Evolutionary conservation across 1,140 invertebrate genomes (phyloP).

Genomic region (Cataglyphis hispanica): DNA sequence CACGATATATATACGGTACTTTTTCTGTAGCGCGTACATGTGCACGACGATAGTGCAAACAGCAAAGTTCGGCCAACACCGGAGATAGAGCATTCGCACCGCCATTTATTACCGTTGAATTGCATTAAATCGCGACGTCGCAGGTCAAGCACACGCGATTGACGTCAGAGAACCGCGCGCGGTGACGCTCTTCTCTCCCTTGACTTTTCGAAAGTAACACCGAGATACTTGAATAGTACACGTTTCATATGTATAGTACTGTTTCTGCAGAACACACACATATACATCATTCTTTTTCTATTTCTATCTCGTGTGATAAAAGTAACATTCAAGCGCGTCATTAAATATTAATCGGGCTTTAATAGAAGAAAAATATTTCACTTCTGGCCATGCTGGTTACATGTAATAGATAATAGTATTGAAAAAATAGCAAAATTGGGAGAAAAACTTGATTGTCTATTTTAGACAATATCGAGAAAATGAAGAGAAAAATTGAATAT

Average conservation of each 20-base stretch:
- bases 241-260: neutral
- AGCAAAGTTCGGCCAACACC: conserved; percentile 34
- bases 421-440: neutral
- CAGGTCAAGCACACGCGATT: conserved; percentile 55
- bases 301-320: neutral
- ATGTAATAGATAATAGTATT: neutral
- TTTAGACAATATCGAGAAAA: neutral
- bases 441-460: neutral
- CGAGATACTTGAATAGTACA: neutral
- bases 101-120: conserved; percentile 55
- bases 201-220: conserved; percentile 6
- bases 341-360: neutral
- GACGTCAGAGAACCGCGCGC: conserved; percentile 35
- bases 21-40: too few relatives aligned
- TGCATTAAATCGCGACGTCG: conserved; percentile 58
- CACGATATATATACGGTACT: neutral
- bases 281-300: too few relatives aligned
- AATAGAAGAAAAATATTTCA: neutral
- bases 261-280: neutral
- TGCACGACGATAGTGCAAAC: too few relatives aligned
- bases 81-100: conserved; percentile 45
- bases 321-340: neutral
- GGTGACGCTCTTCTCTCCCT: neutral
- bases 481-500: neutral
- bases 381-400: neutral